Base-by-base conservation (phyloP, 1,140 invertebrate species). In the Drosophila jambulina region DNA sequence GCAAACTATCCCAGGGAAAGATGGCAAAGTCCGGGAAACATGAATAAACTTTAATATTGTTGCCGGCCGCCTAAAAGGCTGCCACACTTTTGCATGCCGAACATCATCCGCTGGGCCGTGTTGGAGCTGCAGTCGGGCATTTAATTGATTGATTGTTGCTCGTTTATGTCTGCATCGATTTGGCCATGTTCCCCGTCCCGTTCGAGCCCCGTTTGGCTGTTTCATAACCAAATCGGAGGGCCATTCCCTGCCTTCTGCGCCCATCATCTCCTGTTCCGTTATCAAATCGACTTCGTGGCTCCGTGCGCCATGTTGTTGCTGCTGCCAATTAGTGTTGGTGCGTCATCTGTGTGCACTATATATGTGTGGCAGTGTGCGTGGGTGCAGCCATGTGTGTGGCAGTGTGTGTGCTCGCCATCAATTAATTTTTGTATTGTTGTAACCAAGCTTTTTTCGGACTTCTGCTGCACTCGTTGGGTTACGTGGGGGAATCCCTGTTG, bases 91-190 rank as follows among this genome's bases (percentile, higher is more conserved):
- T 58, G 61, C 78, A 54, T 74, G 62, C 53, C 61, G 57, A 69
- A 59, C 43, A 78, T 72, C 63, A 63, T 80, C 62, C 67, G 25
- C n/a, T 40, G 62, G 62, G 62, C 59, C 40, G 62, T 53, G 48
- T 40, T 56, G 60, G 34, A 64, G 56, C 56, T 90, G 81, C 85
- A 88, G 70, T 81, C 64, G 59, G 63, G 67, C 85, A 81, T 90
- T 88, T 88, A 88, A 88, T 88, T 88, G 84, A 88, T 88, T 88
- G 84, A 88, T 88, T 85, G 84, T 82, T 88, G 77, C 67, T 83
- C 84, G 84, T 88, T 84, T 87, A 78, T 88, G 84, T 84, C 84
- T 80, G 77, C 80, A 75, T 88, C 84, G 80, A 84, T 87, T 88
- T 78, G 72, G 75, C 53, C 62, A 40, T 58, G 40, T 54, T 27